Percentiles rank a stretch among this genome's conserved stretches.
These are phyloP conservation scores for human (Homo sapiens) DNA, from an alignment of 2,113 vertebrate genomes.

Conservation along the genomic window DNA sequence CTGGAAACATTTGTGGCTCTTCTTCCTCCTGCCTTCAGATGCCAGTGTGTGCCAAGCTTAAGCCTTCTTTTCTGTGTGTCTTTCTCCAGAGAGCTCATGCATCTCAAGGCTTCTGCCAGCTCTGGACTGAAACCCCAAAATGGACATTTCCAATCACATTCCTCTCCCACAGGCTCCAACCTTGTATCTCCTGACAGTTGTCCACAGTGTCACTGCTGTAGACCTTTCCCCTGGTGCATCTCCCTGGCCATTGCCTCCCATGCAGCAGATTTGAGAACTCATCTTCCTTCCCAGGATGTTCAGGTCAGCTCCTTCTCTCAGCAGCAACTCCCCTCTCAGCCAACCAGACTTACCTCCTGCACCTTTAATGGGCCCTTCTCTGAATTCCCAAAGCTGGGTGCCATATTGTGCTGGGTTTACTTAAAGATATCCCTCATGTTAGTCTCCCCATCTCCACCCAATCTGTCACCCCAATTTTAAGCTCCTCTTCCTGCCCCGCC, in stretches of 20 bases:
- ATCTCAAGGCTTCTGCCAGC: background rate
- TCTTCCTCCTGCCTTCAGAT: background rate
- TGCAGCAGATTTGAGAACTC: background rate
- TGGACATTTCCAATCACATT: background rate
- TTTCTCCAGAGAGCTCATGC: background rate
- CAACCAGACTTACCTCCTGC: too few species aligned
- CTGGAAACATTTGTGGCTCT: background rate
- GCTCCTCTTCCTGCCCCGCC: background rate
- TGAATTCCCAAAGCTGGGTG: background rate
- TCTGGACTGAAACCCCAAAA: background rate
- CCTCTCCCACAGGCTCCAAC: background rate
- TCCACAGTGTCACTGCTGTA: background rate
- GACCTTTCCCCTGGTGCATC: background rate
- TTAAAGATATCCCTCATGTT: background rate
- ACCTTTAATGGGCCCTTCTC: background rate
- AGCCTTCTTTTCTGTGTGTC: background rate
- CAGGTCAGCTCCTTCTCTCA: too few species aligned
- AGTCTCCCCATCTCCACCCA: background rate
- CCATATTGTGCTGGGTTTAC: background rate
- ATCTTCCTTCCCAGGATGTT: background rate
- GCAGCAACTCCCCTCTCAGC: background rate
- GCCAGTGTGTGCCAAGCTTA: rapidly evolving
- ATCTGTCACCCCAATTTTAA: background rate
- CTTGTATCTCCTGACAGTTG: background rate
- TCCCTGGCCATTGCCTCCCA: background rate